Evolutionary conservation across 2,113 vertebrate species (phyloP), one percentile per base, ranked within the genome.

Genomic region (Triplophysa tibetana): DNA sequence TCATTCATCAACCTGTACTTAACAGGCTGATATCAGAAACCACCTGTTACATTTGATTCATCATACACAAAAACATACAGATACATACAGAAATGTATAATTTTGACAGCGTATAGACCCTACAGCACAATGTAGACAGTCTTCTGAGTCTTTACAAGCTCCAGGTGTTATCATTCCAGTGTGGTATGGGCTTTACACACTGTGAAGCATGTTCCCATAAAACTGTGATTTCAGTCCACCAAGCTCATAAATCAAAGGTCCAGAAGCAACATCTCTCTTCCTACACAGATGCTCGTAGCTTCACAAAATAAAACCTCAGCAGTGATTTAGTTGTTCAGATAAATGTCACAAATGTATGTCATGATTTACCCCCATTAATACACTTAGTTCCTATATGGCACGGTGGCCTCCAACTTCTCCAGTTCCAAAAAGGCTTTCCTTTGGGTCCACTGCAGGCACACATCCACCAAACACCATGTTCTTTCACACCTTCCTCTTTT

Each of bases 81-180:
- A 65, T 43, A 77, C 58, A 61, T 63, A 86, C 77, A 82, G 24
- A 63, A 80, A 60, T 67, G 67, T 52, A 76, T 76, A 79, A 70
- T 86, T 63, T 70, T 63, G 77, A 77, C 56, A 68, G 65, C 69
- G 60, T 69, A 54, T 72, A 74, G 45, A 67, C 73, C 80, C 79
- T 78, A 63, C 19, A 79, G 76, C 58, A 72, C 70, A 43, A 84
- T 70, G 64, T 50, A 82, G 24, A 80, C 29, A 75, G 43, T 72
- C 29, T 70, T 45, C 26, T 43, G 64, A 11, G 4, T 17, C 84
- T 85, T 84, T 82, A 86, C 63, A 83, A 81, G 79, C 72, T 85
- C 81, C 86, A 87, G 82, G 86, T 89, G 87, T 84, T 86, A 83
- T 86, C 70, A 67, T 70, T 79, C 72, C 64, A 29, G 82, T 79